phyloP scores from a whole-genome alignment of 37 sponge, comb jelly and placozoan genomes.

The Petrosia ficiformis region DNA sequence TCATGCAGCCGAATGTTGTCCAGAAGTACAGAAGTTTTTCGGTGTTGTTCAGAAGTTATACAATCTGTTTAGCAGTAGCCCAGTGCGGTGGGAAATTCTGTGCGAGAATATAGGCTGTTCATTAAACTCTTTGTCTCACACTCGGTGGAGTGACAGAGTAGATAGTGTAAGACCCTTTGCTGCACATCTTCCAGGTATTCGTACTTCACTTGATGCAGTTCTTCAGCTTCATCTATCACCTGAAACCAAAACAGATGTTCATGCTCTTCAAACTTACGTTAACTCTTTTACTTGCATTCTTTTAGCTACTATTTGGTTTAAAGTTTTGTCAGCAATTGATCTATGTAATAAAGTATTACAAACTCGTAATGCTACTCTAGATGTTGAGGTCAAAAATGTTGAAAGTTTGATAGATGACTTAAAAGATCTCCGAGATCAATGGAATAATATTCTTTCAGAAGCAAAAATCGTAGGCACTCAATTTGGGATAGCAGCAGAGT shows the following conservation, averaged over 20 bases:
- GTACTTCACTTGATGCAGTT: not conserved
- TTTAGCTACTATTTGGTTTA: constrained; percentile 14
- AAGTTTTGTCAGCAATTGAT: constrained; percentile 10
- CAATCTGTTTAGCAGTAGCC: not conserved
- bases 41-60: constrained; percentile 12
- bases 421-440: constrained; percentile 9
- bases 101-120: constrained; percentile 5
- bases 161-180: constrained; percentile 20
- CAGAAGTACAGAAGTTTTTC: constrained; percentile 21
- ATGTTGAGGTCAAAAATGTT: constrained; percentile 7
- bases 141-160: constrained; percentile 6
- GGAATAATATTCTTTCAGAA: constrained; percentile 12
- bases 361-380: constrained; percentile 8
- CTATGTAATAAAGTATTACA: constrained; percentile 18
- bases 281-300: constrained; percentile 12
- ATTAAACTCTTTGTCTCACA: constrained; percentile 6
- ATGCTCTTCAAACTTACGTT: constrained; percentile 3
- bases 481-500: constrained; percentile 4
- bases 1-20: constrained; percentile 22
- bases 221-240: not conserved
- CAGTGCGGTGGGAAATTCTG: constrained; percentile 5
- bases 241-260: constrained; percentile 20
- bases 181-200: constrained; percentile 19
- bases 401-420: constrained; percentile 14
- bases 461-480: constrained; percentile 1